A percentile compares a stretch with the other conserved stretches of the same genome.
phyloP scores from a whole-genome alignment of 2,113 vertebrate species.

The Eonycteris spelaea region DNA sequence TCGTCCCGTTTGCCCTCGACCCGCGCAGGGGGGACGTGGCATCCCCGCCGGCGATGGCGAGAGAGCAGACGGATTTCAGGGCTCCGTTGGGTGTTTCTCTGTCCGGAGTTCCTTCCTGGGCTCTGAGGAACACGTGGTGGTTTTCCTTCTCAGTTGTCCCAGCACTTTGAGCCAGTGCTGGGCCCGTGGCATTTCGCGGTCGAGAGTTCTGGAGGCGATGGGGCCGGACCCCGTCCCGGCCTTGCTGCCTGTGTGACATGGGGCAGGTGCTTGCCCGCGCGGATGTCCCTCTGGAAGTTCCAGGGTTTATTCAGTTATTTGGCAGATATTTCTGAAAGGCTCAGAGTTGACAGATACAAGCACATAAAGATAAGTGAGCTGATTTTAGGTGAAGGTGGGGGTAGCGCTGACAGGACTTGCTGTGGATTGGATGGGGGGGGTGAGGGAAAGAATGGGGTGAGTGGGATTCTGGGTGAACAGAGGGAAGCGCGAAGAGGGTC shows the following conservation, averaged over 20 bases:
- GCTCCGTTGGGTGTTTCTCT: not conserved
- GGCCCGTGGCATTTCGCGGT: rapidly evolving
- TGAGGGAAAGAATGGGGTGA: not conserved
- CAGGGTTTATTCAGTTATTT: not conserved
- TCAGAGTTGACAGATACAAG: not conserved
- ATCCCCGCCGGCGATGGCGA: not conserved
- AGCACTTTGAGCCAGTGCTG: rapidly evolving
- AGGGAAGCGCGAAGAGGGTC: not conserved
- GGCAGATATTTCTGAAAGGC: not conserved
- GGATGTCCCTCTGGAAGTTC: not conserved
- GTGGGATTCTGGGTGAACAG: not conserved
- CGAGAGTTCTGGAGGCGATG: not conserved
- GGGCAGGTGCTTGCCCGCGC: rapidly evolving
- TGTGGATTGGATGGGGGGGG: not conserved
- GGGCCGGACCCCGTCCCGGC: not conserved
- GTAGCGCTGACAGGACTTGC: not conserved
- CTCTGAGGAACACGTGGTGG: not conserved
- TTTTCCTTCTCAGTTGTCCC: not conserved
- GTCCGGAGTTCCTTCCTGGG: not conserved
- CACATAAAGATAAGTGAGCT: not conserved
- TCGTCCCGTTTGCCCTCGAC: rapidly evolving
- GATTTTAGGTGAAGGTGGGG: not conserved
- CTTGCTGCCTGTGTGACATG: not conserved
- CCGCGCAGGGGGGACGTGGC: rapidly evolving
- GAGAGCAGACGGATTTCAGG: not conserved